Conservation (phyloP, 2,888 invertebrate species). For the Leucophenga montana region DNA sequence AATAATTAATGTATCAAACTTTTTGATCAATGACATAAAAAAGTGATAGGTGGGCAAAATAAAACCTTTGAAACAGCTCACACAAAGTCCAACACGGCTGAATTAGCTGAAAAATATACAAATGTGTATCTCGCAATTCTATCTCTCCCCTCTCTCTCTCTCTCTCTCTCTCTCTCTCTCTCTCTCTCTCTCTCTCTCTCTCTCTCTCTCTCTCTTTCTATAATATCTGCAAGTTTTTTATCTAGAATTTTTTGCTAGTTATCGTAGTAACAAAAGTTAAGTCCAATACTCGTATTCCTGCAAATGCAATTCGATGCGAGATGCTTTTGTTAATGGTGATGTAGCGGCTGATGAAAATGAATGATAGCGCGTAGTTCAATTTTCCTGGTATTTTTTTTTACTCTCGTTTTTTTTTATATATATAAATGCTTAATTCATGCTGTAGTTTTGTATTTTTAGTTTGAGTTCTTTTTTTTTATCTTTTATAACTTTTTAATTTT, state of each 20-base stretch:
- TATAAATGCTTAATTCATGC: conserved; percentile 39
- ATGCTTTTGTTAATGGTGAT: no score
- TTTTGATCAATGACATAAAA: no score
- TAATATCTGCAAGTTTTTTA: background rate
- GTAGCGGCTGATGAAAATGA: background rate
- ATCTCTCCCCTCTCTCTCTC: no score
- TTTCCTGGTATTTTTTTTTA: conserved; percentile 3
- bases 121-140: background rate
- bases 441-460: conserved; percentile 40
- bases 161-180: no score
- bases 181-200: no score
- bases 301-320: background rate
- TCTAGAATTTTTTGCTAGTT: background rate
- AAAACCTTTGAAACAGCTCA: no score
- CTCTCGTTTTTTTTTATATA: background rate
- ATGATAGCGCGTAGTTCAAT: conserved; percentile 9
- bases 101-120: conserved; percentile 9
- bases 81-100: background rate
- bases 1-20: no score
- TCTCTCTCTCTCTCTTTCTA: no score
- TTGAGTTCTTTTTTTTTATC: conserved; percentile 44
- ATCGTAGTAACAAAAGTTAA: background rate
- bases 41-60: no score
- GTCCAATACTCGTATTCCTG: background rate
- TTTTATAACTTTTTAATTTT: conserved; percentile 46